Percentiles rank a stretch among this genome's conserved stretches.
These are phyloP conservation scores for Pholis gunnellus DNA, from an alignment of 2,113 vertebrate genomes.

Conservation along the genomic window DNA sequence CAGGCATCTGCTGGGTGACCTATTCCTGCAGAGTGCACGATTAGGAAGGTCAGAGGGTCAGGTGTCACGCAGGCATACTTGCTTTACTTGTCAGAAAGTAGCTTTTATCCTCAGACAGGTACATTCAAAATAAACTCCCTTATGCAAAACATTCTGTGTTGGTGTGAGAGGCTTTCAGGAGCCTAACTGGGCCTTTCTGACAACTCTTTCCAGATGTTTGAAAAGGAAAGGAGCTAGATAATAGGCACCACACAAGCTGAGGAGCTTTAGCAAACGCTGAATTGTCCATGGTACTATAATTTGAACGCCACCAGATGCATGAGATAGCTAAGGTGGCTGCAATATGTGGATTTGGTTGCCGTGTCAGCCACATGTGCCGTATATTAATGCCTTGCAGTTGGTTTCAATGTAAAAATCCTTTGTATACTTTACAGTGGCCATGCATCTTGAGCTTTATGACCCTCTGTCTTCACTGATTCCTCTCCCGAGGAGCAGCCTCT, in stretches of 20 bases:
- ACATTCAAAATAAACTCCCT: conserved; percentile 47
- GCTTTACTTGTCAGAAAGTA: conserved; percentile 44
- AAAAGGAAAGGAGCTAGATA: conserved; percentile 30
- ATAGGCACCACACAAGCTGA: conserved; percentile 13
- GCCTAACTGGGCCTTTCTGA: not conserved
- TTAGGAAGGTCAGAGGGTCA: conserved; percentile 52
- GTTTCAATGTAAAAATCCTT: conserved; percentile 46
- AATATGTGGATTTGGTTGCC: conserved; percentile 45
- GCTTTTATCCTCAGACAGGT: conserved; percentile 37
- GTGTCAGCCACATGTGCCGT: conserved; percentile 28
- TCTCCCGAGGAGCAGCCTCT: conserved; percentile 44
- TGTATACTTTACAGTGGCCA: conserved; percentile 37
- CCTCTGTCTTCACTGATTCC: conserved; percentile 44
- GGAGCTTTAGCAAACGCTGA: conserved; percentile 19
- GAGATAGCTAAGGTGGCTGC: conserved; percentile 25
- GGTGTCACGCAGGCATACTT: conserved; percentile 30
- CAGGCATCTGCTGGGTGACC: conserved; percentile 65
- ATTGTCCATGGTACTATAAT: conserved; percentile 30
- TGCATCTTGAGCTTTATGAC: conserved; percentile 64
- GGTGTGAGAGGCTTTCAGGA: conserved; percentile 33
- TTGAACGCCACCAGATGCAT: conserved; percentile 25
- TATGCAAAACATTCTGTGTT: conserved; percentile 40
- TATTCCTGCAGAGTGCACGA: conserved; percentile 54
- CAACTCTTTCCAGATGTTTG: conserved; percentile 54
- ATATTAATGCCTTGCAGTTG: conserved; percentile 45